A percentile compares a stretch with the other conserved stretches of the same genome.
phyloP scores from a whole-genome alignment of 2,797 vertebrate genomes.

The Cossypha niveicapilla region DNA sequence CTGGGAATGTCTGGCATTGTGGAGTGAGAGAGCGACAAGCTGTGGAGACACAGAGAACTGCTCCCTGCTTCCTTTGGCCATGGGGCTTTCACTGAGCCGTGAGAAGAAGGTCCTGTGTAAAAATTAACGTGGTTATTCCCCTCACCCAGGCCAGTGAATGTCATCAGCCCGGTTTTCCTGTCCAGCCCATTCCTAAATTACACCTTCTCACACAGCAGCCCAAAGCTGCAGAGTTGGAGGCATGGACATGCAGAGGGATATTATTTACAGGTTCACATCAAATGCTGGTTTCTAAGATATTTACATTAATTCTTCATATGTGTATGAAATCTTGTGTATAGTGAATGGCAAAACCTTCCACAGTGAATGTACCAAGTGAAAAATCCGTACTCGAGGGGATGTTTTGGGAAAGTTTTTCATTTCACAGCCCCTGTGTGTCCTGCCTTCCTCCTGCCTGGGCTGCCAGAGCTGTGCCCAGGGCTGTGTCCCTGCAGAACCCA shows the following conservation, averaged over 20 bases:
- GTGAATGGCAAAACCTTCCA: background rate
- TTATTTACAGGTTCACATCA: background rate
- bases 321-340: background rate
- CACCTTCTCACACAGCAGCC: background rate
- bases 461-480: too few species aligned
- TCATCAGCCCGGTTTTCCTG: background rate
- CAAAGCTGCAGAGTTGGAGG: background rate
- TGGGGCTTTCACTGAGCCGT: rapidly evolving
- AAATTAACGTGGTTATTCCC: background rate
- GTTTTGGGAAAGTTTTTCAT: background rate
- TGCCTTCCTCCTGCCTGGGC: too few species aligned
- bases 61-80: background rate
- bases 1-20: rapidly evolving
- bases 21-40: constrained; percentile 6
- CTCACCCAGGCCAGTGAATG: background rate
- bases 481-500: background rate
- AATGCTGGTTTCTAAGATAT: background rate
- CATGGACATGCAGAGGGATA: rapidly evolving
- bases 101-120: background rate
- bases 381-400: background rate
- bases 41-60: background rate
- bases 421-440: background rate
- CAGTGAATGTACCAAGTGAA: background rate
- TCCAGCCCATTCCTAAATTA: background rate
- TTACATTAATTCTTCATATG: background rate